Evolutionary conservation across 2,888 invertebrate species (phyloP).

Genomic region (Ryuthela nishihirai): DNA sequence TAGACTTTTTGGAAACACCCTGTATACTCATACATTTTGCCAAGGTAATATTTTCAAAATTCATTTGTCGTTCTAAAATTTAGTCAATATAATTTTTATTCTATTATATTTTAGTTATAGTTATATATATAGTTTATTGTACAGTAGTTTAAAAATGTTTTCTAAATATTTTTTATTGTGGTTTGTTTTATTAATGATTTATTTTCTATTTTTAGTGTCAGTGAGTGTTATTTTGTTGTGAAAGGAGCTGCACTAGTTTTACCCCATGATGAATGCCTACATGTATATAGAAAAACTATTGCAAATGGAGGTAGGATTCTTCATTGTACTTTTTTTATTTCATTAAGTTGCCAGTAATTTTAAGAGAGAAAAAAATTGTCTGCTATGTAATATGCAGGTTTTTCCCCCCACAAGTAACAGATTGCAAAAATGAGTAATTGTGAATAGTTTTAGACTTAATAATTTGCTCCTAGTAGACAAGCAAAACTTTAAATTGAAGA

Average conservation of each 20-base stretch:
- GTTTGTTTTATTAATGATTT: conserved; percentile 9
- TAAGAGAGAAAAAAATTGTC: no score
- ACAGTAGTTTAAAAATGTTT: neutral
- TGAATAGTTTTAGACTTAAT: no score
- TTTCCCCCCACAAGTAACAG: no score
- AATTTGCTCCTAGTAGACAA: no score
- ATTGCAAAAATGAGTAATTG: no score
- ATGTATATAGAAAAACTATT: conserved; percentile 46
- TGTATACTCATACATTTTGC: no score
- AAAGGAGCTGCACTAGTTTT: conserved; percentile 92
- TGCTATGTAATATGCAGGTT: no score
- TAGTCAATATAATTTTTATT: neutral
- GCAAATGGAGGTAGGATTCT: conserved; percentile 48
- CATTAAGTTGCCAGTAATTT: no score
- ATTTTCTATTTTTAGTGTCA: conserved; percentile 64
- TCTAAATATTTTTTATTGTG: neutral
- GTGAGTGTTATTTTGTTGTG: conserved; percentile 95
- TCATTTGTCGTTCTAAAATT: neutral
- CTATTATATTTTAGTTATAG: neutral
- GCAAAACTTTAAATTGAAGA: no score
- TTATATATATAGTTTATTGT: neutral
- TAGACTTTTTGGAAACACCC: no score
- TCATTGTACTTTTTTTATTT: neutral
- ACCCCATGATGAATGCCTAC: conserved; percentile 60
- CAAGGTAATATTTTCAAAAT: no score